Base-by-base conservation (phyloP, 2,113 vertebrate genomes). In the Ceratotherium simum region DNA sequence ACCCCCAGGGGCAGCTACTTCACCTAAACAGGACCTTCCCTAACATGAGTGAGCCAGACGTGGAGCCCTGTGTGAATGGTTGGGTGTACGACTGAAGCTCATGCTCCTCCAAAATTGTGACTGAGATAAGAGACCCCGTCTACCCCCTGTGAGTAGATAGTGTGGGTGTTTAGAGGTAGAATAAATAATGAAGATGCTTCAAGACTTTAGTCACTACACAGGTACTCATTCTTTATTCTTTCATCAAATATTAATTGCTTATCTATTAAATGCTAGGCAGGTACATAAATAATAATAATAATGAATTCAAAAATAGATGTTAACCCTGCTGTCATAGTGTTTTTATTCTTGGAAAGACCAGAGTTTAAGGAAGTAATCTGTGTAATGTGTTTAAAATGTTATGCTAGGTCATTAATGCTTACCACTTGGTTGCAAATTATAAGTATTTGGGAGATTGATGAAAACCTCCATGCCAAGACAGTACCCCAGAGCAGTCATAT, bases 101-200 rank as follows among this genome's bases (percentile, higher is more conserved):
- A 73, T 98, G 96, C 70, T 36, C 84, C 3, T 97, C 96, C 46
- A 98, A 97, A 56, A 97, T 90, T 0, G 91, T 98, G 73, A 98
- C 95, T 4, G 16, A 98, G 98, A 98, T 98, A 96, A 51, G 91
- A 46, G 31, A 14, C 6, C 29, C 23, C 3, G 3, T 42, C 21
- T 27, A 3, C 9, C 12, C 33, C 9, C n/a, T 1, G 13, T 48
- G 62, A 9, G 20, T 29, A 18, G 2, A 5, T 8, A 3, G 58
- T 18, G 25, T 73, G 18, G 27, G 56, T 67, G 27, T 33, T 70
- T 42, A 56, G 54, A 36, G 62, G 12, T 39, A 27, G 51, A 29
- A 23, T 42, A 56, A 48, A 54, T 25, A 39, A 58, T 54, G 3
- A 16, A 58, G n/a, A 42, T 56, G 33, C 11, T 36, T 58, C 20